Evolutionary conservation across 2,797 vertebrate species (phyloP).

Genomic region (Rhinatrema bivittatum): DNA sequence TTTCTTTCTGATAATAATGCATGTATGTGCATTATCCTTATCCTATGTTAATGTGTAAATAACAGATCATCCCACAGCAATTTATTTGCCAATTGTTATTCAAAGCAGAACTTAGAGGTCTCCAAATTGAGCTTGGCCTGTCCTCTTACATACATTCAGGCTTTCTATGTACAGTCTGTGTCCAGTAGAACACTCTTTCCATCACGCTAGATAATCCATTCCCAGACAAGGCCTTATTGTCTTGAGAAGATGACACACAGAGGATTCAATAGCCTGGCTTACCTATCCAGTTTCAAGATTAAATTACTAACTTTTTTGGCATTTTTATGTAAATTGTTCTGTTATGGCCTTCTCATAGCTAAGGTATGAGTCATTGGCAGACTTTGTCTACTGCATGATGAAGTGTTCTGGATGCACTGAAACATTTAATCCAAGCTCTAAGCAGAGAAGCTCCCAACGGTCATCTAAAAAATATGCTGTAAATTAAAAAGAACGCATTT

Average conservation of each 20-base stretch:
- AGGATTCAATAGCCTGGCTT: conserved; percentile 13
- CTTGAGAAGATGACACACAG: conserved; percentile 12
- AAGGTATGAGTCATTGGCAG: conserved; percentile 54
- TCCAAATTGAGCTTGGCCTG: too few species aligned
- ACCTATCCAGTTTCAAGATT: conserved; percentile 38
- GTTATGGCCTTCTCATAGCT: conserved; percentile 52
- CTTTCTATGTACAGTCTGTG: neutral
- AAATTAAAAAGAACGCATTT: conserved; percentile 11
- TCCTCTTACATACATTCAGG: too few species aligned
- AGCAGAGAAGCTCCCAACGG: conserved; percentile 39
- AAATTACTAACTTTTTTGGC: conserved; percentile 51
- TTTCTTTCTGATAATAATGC: too few species aligned
- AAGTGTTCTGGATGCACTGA: conserved; percentile 55
- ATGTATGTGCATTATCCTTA: too few species aligned
- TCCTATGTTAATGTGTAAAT: too few species aligned
- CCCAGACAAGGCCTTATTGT: conserved; percentile 39
- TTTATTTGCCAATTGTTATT: too few species aligned
- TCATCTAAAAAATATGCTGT: conserved; percentile 31
- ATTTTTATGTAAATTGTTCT: conserved; percentile 54
- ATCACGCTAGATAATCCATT: neutral
- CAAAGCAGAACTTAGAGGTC: too few species aligned
- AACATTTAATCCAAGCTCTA: conserved; percentile 50
- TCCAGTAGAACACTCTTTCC: neutral
- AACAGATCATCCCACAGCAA: too few species aligned
- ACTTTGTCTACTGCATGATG: conserved; percentile 51